These are phyloP conservation scores for Meloidogyne exigua DNA, from an alignment of 1,140 invertebrate species.

Conservation along the genomic window DNA sequence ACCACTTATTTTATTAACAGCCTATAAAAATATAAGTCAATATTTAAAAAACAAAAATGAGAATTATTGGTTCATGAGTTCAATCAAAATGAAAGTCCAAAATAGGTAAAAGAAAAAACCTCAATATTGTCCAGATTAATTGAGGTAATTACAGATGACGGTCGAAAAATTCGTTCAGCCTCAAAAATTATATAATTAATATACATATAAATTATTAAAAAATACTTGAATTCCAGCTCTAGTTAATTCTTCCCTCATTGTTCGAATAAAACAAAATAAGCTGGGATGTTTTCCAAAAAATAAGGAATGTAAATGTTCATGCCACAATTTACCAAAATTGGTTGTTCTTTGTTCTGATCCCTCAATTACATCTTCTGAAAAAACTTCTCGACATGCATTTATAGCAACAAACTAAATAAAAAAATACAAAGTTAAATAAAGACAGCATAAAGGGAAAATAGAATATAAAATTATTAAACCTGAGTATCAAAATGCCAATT, in stretches of 20 bases:
- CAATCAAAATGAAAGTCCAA: no score
- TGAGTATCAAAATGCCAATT: slow-evolving; percentile 28
- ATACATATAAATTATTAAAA: neutral
- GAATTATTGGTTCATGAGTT: no score
- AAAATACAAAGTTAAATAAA: no score
- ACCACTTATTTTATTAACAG: neutral
- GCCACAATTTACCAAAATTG: slow-evolving; percentile 18
- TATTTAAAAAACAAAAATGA: no score
- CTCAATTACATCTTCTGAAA: slow-evolving; percentile 11
- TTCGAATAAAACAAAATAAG: slow-evolving; percentile 10
- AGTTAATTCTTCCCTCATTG: slow-evolving; percentile 24
- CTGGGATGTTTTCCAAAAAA: slow-evolving; percentile 10
- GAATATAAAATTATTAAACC: neutral
- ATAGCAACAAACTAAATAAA: slow-evolving; percentile 2
- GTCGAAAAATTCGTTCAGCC: slow-evolving; percentile 18
- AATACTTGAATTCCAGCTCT: slow-evolving; percentile 8
- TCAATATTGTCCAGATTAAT: slow-evolving; percentile 22
- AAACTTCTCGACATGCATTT: slow-evolving; percentile 12
- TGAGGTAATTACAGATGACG: neutral
- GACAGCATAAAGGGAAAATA: no score
- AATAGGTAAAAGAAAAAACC: neutral
- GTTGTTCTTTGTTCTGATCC: slow-evolving; percentile 7
- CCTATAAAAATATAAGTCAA: neutral
- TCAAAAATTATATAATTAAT: neutral
- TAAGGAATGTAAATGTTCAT: slow-evolving; percentile 7